Base-by-base conservation (phyloP, 30 jellyfish, hydroid and myxozoan genomes). In the Aurelia sp. region DNA sequence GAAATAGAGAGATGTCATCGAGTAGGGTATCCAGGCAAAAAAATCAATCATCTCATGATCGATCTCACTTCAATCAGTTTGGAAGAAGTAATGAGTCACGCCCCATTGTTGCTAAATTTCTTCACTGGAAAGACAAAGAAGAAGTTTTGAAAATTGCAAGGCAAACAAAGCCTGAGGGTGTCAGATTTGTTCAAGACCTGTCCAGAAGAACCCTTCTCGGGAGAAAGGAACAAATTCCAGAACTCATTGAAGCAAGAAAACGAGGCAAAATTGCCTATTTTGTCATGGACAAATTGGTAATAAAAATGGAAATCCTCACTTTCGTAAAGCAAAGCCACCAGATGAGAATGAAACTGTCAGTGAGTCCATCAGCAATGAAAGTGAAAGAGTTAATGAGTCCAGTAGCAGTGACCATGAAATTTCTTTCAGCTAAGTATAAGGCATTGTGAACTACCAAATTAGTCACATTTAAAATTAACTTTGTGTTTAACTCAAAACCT, bases 1-100 rank as follows among this genome's bases (percentile, higher is more conserved):
- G 85, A 73, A 31, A 73, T 2, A 47, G 85, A 73, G 50, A 50
- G 85, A 73, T 73, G 76, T 73, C 85, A 73, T 48, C 41, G 85
- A 48, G 41, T 73, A 16, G 57, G 60, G 79, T 20, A 35, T 68
- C 60, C 33, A 68, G 50, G 50, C 37, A 48, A 31, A n/a, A n/a
- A n/a, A n/a, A n/a, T n/a, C n/a, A n/a, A 16, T 40, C 85, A 23
- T 20, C 57, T 68, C 57, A 68, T 9, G 35, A 68, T 68, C 33
- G 60, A 35, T 20, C n/a, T 20, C 79, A 35, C 22, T 4, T 18
- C 13, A 73, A 73, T 73, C 85, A 27, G 33, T 27, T 27, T 27
- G 33, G 33, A 27, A 27, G 33, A 27, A 27, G 33, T 27, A 27
- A 27, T 27, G 33, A 73, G 85, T 78, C 74, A 20, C 41, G 74